Evolutionary conservation across 1,140 invertebrate species (phyloP), one percentile per base, ranked within the genome.

Genomic region (Aphaenogaster rudis): DNA sequence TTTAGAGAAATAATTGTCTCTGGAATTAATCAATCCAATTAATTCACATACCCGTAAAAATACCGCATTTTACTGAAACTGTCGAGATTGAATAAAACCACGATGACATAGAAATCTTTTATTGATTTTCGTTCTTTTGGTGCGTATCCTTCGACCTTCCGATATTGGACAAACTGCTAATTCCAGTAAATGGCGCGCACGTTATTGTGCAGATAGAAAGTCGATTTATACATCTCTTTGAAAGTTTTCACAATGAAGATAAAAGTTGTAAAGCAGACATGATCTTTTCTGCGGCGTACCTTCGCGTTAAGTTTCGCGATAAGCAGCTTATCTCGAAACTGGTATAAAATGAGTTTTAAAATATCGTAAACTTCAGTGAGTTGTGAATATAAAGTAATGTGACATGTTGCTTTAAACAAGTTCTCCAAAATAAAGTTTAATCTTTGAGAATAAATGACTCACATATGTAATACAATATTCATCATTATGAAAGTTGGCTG

Each of bases 181-280:
- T 80, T 80, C 2, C n/a, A 54, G 21, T 54, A 67, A 59, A 80
- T 78, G 57, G 42, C 36, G 52, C 11, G 52, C 66, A 45, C 42
- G 17, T 48, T 61, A 82, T 48, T 28, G 17, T 36, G 13, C 17
- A 21, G 77, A 80, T 80, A 67, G 13, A 54, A 64, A 66, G 21
- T n/a, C 61, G 48, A 80, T 45, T 67, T 80, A 52, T 42, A 80
- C 13, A 78, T 61, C 0, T 36, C 9, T 67, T 66, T 9, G 4
- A 50, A 52, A 64, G 45, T 66, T 66, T 21, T 52, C 63, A 42
- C n/a, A 52, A 67, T 13, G 2, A 50, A 48, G 7, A 28, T 52
- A 74, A 76, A 63, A 13, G 6, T 21, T 54, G 1, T 52, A 81
- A 69, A 81, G 0, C 8, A 5, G 36, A 33, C 28, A 57, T 42